Percentiles rank a stretch among this genome's conserved stretches.
Conservation (phyloP, 1,140 invertebrate species). For the Spodoptera frugiperda region DNA sequence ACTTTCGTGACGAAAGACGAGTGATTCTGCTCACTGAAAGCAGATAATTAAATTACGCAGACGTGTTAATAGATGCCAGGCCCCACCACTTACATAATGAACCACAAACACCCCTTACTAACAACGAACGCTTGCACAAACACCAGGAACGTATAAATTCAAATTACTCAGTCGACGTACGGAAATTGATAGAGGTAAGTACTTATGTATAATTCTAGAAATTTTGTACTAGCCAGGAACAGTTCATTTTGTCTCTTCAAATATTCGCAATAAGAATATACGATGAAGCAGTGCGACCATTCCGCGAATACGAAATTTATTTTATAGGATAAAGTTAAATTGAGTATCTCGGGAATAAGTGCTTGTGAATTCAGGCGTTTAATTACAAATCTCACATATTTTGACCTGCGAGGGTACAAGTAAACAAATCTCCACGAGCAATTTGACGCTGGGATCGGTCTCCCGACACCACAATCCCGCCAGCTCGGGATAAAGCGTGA, state of each 20-base stretch:
- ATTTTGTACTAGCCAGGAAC: conserved; percentile 7
- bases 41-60: conserved; percentile 49
- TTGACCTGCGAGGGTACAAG: conserved; percentile 11
- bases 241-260: conserved; percentile 17
- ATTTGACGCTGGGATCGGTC: conserved; percentile 30
- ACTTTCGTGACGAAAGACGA: conserved; percentile 23
- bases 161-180: neutral
- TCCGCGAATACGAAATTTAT: neutral
- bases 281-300: conserved; percentile 2
- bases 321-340: conserved; percentile 25
- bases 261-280: conserved; percentile 34
- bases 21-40: conserved; percentile 47
- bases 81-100: neutral
- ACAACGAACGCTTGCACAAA: conserved; percentile 18
- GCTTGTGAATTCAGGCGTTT: neutral
- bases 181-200: conserved; percentile 20
- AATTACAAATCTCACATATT: conserved; percentile 40
- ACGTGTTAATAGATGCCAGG: conserved; percentile 27
- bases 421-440: conserved; percentile 39
- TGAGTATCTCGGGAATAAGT: neutral
- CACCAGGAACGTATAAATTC: conserved; percentile 27
- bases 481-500: conserved; percentile 32
- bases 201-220: neutral
- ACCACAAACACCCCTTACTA: conserved; percentile 6
- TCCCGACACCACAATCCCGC: conserved; percentile 25